phyloP scores from a whole-genome alignment of 2,797 vertebrate genomes.

The Aselliscus stoliczkanus region DNA sequence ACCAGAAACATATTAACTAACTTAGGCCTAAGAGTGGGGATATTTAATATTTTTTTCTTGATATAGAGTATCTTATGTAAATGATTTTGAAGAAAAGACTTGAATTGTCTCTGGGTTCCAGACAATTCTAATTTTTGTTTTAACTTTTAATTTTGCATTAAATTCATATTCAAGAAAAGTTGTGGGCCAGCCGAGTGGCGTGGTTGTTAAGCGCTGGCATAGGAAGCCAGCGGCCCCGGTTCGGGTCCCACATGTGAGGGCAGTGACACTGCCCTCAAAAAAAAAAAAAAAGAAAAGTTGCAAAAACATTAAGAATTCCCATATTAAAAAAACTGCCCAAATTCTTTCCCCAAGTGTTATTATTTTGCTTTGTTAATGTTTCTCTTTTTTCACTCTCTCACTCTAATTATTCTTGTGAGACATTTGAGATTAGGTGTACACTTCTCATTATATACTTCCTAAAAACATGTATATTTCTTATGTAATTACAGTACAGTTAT shows the following conservation, averaged over 20 bases:
- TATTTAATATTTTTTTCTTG: background rate
- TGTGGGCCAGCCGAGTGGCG: no score
- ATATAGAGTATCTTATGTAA: background rate
- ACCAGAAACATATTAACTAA: background rate
- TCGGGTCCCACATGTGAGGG: no score
- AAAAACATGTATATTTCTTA: background rate
- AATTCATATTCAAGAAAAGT: background rate
- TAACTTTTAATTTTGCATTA: background rate
- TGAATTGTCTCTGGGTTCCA: background rate
- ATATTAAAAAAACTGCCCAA: background rate
- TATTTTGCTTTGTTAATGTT: background rate
- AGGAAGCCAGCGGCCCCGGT: no score
- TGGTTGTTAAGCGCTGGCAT: no score
- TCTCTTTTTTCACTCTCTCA: background rate
- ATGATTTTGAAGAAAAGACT: background rate
- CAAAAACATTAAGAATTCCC: background rate
- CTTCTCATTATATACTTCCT: background rate
- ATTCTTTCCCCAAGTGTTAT: background rate
- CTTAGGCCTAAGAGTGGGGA: background rate
- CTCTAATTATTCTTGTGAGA: background rate
- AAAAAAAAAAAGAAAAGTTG: background rate
- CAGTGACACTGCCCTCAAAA: no score
- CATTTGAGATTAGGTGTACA: background rate
- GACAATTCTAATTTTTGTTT: background rate
- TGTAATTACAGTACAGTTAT: background rate